Evolutionary conservation across 2,113 vertebrate species (phyloP), one percentile per base, ranked within the genome.

Genomic region (Brachyistius frenatus): DNA sequence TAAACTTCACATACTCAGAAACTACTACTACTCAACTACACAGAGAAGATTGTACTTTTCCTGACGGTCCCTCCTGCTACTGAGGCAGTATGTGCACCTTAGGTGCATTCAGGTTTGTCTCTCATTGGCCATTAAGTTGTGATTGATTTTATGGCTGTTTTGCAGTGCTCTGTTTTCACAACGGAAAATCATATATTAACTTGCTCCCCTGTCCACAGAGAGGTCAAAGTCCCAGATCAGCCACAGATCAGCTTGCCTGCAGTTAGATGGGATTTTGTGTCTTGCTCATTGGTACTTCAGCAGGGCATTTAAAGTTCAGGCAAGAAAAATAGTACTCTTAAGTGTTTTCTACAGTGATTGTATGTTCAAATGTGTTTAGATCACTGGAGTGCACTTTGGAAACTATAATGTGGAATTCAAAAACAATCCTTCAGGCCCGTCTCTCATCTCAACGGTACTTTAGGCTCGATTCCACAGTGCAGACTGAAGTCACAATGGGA

Each of bases 381-480:
- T 63, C 76, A 78, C 56, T 73, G 49, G 79, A 92, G 90, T 91
- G 88, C 92, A 91, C 89, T 91, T 88, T 90, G 83, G 80, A 86
- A 88, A 83, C 77, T 86, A 78, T 83, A 86, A 80, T 60, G 68
- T 82, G 87, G 83, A 86, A 83, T 89, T 85, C 84, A 67, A 85
- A 86, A 90, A 89, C 88, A 84, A 77, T 73, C 83, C 65, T 79
- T 69, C 57, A 52, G 66, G 37, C 71, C 46, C 39, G 10, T 84
- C 86, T 86, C 74, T 76, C 16, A 52, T 89, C 83, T 65, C 69
- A 74, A 71, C 76, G 5, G 61, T 58, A 67, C 82, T 90, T 84
- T 83, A 69, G 81, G 76, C 71, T 76, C 36, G 16, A 79, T 75
- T 76, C 80, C 80, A 85, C 80, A 64, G 80, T 13, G 61, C 56